These are phyloP conservation scores for Drosophila athabasca DNA, from an alignment of 1,140 invertebrate species.

Conservation along the genomic window DNA sequence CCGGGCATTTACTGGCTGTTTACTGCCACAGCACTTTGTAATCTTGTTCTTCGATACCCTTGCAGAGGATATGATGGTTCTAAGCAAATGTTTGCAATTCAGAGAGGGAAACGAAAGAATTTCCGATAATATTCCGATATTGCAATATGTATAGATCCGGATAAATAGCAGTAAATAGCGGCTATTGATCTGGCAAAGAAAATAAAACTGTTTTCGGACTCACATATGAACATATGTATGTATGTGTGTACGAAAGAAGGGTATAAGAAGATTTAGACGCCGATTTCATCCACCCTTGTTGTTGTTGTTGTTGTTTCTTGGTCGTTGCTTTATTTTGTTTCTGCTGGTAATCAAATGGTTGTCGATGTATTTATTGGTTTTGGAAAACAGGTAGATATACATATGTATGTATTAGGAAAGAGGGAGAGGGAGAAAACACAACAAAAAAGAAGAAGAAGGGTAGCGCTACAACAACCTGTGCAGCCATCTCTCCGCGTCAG, in stretches of 20 bases:
- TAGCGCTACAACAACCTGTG: conserved; percentile 20
- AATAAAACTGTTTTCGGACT: conserved; percentile 5
- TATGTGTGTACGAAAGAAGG: conserved; percentile 4
- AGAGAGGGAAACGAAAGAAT: too few relatives aligned
- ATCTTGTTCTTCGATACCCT: too few relatives aligned
- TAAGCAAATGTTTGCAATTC: too few relatives aligned
- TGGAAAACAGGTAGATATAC: conserved; percentile 16
- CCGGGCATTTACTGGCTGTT: not conserved
- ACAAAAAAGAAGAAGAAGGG: not conserved
- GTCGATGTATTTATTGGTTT: conserved; percentile 62
- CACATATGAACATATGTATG: conserved; percentile 17
- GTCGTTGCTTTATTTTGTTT: conserved; percentile 47
- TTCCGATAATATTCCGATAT: too few relatives aligned
- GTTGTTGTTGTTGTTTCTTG: conserved; percentile 26
- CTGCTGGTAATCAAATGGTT: conserved; percentile 71
- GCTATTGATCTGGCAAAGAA: too few relatives aligned
- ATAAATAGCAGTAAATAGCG: too few relatives aligned
- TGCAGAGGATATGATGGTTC: too few relatives aligned
- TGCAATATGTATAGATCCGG: too few relatives aligned
- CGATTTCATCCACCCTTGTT: conserved; percentile 5
- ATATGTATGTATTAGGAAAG: too few relatives aligned
- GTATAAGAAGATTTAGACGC: too few relatives aligned
- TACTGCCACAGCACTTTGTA: not conserved
- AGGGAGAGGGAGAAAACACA: not conserved
- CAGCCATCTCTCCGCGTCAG: not conserved